Evolutionary conservation across 2,888 invertebrate species (phyloP).

Genomic region (Melipona beecheii): DNA sequence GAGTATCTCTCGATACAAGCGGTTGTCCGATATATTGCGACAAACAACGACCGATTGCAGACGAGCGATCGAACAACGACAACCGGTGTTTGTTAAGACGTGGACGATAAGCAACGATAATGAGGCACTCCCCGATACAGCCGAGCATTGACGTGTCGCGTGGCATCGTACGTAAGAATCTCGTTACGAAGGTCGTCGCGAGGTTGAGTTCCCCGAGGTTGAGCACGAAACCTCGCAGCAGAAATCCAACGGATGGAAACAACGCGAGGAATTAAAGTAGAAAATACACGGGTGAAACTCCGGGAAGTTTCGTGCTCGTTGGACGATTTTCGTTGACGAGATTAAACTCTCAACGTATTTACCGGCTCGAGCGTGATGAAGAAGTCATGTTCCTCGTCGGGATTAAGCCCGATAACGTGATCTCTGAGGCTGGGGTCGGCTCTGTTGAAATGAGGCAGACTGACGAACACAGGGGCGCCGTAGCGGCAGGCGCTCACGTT

Average conservation of each 20-base stretch:
- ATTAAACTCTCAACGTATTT: neutral
- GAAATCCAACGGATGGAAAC: neutral
- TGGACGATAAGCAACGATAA: neutral
- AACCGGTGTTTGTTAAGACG: neutral
- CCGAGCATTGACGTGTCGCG: neutral
- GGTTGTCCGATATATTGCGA: neutral
- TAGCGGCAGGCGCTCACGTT: conserved; percentile 92
- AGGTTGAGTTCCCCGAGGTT: neutral
- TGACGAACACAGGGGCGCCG: conserved; percentile 93
- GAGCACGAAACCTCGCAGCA: neutral
- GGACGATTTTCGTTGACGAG: too few species aligned
- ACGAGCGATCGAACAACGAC: neutral
- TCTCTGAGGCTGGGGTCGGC: conserved; percentile 89
- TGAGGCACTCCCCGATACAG: neutral
- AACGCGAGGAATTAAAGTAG: neutral
- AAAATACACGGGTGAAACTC: neutral
- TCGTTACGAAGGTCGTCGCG: neutral
- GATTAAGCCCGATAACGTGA: conserved; percentile 88
- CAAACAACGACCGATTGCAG: neutral
- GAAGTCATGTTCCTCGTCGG: conserved; percentile 90
- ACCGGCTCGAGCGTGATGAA: conserved; percentile 92
- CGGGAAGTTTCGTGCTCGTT: neutral
- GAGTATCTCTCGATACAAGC: neutral
- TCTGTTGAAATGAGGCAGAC: conserved; percentile 93
- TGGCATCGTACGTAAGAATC: neutral